A percentile compares a stretch with the other conserved stretches of the same genome.
Conservation (phyloP, 2,113 vertebrate species). For the Camelus dromedarius region DNA sequence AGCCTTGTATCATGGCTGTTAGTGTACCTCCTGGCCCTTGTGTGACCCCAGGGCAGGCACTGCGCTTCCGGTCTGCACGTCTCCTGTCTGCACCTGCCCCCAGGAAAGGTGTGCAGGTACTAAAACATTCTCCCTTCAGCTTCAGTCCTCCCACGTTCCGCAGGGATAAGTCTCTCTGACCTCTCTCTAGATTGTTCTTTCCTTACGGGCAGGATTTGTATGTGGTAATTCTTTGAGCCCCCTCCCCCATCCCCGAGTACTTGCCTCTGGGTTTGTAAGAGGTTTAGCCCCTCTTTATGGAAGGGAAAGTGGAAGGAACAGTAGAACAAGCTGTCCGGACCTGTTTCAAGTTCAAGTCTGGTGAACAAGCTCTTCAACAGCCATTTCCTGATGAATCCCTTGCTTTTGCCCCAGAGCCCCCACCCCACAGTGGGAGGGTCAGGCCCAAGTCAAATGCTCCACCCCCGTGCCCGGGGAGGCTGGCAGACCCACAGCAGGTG, state of each 20-base stretch:
- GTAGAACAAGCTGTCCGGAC: neutral
- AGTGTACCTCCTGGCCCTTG: neutral
- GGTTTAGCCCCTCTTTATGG: no score
- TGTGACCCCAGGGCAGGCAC: neutral
- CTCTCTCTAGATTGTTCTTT: neutral
- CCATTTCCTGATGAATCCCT: neutral
- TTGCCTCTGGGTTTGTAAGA: neutral
- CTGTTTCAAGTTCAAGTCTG: neutral
- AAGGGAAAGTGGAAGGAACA: neutral
- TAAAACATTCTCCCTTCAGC: neutral
- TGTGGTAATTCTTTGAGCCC: neutral
- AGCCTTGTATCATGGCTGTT: neutral
- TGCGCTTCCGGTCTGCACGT: neutral
- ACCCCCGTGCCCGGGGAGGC: accelerated
- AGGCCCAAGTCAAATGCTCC: neutral
- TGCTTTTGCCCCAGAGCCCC: neutral
- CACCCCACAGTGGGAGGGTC: neutral
- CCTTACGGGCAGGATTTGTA: neutral
- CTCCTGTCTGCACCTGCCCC: neutral
- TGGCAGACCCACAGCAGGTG: neutral
- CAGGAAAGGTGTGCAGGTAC: neutral
- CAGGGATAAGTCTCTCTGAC: neutral
- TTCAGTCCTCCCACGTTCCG: neutral
- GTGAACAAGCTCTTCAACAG: neutral
- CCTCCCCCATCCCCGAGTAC: neutral